These are phyloP conservation scores for Vollenhovia emeryi DNA, from an alignment of 1,140 invertebrate genomes.

Conservation along the genomic window DNA sequence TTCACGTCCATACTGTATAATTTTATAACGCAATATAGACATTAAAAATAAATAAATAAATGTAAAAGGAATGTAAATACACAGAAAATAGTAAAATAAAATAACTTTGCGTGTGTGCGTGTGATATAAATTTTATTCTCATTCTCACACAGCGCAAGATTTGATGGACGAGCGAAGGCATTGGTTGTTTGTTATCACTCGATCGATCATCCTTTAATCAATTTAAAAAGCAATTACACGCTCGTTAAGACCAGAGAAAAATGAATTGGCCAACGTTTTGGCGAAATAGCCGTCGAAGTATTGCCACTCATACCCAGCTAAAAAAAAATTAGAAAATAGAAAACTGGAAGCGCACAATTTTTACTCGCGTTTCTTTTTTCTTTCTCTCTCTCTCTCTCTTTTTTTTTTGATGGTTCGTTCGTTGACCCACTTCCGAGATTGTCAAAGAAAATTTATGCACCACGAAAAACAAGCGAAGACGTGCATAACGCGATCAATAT, in stretches of 20 bases:
- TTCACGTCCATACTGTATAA: neutral
- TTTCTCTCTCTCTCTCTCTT: neutral
- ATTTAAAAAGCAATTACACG: slow-evolving; percentile 74
- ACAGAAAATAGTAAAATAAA: neutral
- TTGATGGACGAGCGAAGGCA: slow-evolving; percentile 19
- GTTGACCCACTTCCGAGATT: slow-evolving; percentile 37
- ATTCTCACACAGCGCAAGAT: neutral
- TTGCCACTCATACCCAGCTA: slow-evolving; percentile 29
- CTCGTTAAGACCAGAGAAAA: slow-evolving; percentile 64
- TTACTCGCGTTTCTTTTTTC: neutral
- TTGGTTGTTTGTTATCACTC: slow-evolving; percentile 33
- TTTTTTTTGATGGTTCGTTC: slow-evolving; percentile 6
- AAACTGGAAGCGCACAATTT: slow-evolving; percentile 13
- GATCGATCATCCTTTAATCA: slow-evolving; percentile 72
- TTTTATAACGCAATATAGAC: neutral
- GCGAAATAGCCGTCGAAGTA: slow-evolving; percentile 50
- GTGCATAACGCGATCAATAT: slow-evolving; percentile 37
- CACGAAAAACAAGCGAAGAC: slow-evolving; percentile 42
- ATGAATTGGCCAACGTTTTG: slow-evolving; percentile 52
- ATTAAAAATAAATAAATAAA: neutral
- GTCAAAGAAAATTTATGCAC: slow-evolving; percentile 52
- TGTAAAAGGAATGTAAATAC: neutral
- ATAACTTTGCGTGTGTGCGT: slow-evolving; percentile 3
- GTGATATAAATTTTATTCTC: slow-evolving; percentile 6
- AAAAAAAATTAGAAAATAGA: slow-evolving; percentile 48